phyloP scores from a whole-genome alignment of 2,113 vertebrate species.

The Carettochelys insculpta region DNA sequence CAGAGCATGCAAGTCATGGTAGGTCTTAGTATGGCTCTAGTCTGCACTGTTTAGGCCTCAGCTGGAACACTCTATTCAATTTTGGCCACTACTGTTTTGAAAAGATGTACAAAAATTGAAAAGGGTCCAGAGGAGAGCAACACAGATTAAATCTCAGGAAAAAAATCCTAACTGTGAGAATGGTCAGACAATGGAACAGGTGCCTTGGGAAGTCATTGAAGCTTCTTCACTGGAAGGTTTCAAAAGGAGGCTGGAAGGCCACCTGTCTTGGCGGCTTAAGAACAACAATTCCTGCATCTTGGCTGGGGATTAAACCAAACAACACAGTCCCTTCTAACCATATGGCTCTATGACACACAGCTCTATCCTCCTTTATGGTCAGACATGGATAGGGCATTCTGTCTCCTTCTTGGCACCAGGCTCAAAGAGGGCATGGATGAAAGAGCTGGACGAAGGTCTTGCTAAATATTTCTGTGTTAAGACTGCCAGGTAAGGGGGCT shows the following conservation, averaged over 20 bases:
- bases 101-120: neutral
- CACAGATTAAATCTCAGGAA: neutral
- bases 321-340: neutral
- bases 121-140: neutral
- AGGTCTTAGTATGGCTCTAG: neutral
- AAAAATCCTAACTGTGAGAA: neutral
- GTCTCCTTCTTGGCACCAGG: neutral
- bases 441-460: neutral
- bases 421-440: neutral
- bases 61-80: neutral
- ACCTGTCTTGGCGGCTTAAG: neutral
- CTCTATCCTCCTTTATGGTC: neutral
- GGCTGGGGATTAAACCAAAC: neutral
- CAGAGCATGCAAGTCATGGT: neutral
- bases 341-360: neutral
- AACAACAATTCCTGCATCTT: neutral
- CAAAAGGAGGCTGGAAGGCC: neutral
- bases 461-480: neutral
- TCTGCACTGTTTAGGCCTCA: neutral
- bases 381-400: neutral
- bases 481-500: neutral
- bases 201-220: neutral
- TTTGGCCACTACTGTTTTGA: neutral
- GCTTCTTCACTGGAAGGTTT: neutral
- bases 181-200: neutral